phyloP scores from a whole-genome alignment of 2,113 vertebrate genomes.

The Dascyllus trimaculatus region DNA sequence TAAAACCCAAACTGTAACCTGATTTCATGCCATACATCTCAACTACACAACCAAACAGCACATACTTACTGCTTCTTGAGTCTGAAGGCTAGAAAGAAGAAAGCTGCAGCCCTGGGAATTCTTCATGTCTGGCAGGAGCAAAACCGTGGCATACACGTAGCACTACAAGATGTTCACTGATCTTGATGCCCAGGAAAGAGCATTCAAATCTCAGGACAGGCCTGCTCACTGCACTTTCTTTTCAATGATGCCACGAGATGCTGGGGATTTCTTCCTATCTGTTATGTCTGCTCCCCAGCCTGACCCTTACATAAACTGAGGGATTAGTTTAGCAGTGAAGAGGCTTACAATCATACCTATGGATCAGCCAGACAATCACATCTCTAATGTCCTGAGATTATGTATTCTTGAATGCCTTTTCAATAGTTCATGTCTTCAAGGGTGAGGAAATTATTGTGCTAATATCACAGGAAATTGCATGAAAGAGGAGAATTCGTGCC shows the following conservation, averaged over 20 bases:
- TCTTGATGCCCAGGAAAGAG: conserved; percentile 5
- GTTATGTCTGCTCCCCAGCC: background rate
- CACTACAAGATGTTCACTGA: conserved; percentile 36
- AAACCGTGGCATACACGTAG: conserved; percentile 10
- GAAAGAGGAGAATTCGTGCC: background rate
- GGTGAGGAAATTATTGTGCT: background rate
- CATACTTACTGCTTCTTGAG: background rate
- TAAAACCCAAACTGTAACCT: conserved; percentile 3
- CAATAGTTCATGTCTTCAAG: background rate
- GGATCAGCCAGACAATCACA: conserved; percentile 6
- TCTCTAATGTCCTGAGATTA: conserved; percentile 16
- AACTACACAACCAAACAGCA: background rate
- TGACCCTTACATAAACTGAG: background rate
- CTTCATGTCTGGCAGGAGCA: conserved; percentile 18
- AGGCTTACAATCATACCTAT: conserved; percentile 5
- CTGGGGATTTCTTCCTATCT: conserved; percentile 1
- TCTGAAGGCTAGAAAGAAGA: conserved; percentile 6
- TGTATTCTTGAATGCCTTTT: conserved; percentile 5
- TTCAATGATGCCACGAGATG: background rate
- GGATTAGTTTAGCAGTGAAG: conserved; percentile 4
- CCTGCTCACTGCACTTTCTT: background rate
- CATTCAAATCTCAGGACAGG: conserved; percentile 14
- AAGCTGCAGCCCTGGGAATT: conserved; percentile 9
- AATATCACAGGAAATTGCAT: background rate
- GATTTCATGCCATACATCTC: background rate